phyloP scores from a whole-genome alignment of 2,888 invertebrate genomes.

The Strigamia maritima region DNA sequence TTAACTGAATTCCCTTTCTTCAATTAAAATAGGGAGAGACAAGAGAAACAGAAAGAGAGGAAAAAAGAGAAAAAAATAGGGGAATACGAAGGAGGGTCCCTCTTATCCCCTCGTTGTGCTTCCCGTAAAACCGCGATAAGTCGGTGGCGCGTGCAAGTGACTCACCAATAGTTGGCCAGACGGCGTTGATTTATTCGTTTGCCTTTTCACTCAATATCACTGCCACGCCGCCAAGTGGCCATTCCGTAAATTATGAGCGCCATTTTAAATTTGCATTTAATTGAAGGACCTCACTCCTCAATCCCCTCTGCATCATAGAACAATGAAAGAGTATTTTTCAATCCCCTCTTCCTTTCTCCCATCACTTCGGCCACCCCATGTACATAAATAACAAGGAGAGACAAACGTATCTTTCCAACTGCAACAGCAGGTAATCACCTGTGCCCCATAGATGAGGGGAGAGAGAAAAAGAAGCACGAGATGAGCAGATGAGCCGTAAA shows the following conservation, averaged over 20 bases:
- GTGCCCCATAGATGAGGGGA: neutral
- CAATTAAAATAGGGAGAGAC: neutral
- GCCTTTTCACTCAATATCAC: neutral
- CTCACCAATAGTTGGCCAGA: neutral
- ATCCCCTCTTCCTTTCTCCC: neutral
- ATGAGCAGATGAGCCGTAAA: conserved; percentile 4
- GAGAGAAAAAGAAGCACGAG: neutral
- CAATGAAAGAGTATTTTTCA: neutral
- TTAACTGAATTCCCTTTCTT: conserved; percentile 2
- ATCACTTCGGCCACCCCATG: neutral
- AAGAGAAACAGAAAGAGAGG: neutral
- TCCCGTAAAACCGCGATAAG: neutral
- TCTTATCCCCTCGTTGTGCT: neutral
- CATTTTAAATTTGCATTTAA: conserved; percentile 37
- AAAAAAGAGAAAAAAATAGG: no score
- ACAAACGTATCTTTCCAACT: conserved; percentile 4
- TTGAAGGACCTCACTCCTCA: conserved; percentile 11
- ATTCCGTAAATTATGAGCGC: conserved; percentile 7
- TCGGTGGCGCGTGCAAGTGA: neutral
- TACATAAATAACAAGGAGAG: neutral
- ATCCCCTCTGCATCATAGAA: neutral
- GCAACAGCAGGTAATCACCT: conserved; percentile 4
- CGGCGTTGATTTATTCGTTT: neutral
- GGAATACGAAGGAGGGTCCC: neutral
- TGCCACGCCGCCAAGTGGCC: neutral